Base-by-base conservation (phyloP, 2,113 vertebrate species). In the Hypomesus transpacificus region DNA sequence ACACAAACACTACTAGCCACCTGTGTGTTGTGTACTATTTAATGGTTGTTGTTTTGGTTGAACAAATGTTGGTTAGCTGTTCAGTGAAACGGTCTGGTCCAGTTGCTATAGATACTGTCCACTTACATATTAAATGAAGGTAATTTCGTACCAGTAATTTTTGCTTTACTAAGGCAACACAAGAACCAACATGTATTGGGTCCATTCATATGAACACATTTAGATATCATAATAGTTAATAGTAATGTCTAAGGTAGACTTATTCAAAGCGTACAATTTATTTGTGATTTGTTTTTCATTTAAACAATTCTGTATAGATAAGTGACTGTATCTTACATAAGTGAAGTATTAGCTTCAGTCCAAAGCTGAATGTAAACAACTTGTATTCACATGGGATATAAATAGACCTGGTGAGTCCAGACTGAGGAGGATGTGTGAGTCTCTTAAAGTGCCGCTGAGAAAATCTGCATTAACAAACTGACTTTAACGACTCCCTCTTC, bases 21-120 rank as follows among this genome's bases (percentile, higher is more conserved):
- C 21, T 69, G 26, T 69, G 58, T 58, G 56, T 71, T 69, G 58
- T 73, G 54, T 57, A 51, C 61, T 39, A 24, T 7, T 73, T 39
- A 72, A 80, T 73, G 70, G 65, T 66, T 22, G 58, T 74, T 70
- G 77, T 75, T 71, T 71, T 66, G 60, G 73, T 71, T 69, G 51
- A 65, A 46, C 39, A 46, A 64, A 70, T 60, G 17, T 77, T 60
- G 52, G 18, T 70, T 67, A 72, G 57, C 69, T 34, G 69, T 73
- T 73, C 21, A 61, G 70, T 66, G 26, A 75, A 61, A 69, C 51
- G 1, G 58, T 31, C 59, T 75, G 52, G 53, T 66, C 50, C 53
- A 28, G 76, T 79, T 79, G 64, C 79, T 76, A 81, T 84, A 79
- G 82, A 68, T 66, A 81, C 74, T 68, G 75, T 63, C 50, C 69